phyloP scores from a whole-genome alignment of 1,140 invertebrate genomes.

The Eriocheir sinensis region DNA sequence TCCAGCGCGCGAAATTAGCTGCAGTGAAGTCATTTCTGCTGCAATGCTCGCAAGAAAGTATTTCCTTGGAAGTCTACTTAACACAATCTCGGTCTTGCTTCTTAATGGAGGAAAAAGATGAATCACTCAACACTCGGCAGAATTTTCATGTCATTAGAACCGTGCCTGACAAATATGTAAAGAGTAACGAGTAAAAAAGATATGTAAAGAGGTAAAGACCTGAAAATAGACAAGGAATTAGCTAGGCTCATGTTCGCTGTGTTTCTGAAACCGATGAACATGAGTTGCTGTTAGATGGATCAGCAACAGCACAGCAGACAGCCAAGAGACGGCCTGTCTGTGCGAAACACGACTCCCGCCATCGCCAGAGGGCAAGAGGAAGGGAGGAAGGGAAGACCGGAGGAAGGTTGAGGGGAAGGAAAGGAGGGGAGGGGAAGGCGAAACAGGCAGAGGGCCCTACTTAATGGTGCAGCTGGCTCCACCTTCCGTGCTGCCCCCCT shows the following conservation, averaged over 20 bases:
- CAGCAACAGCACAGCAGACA: not conserved
- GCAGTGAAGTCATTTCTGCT: not conserved
- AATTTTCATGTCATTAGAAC: too few species aligned
- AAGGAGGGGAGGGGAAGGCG: not conserved
- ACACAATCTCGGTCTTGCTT: not conserved
- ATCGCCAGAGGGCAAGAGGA: too few species aligned
- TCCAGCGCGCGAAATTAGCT: not conserved
- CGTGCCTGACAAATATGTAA: too few species aligned
- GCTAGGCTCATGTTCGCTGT: not conserved
- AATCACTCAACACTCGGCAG: too few species aligned
- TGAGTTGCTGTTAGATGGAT: not conserved
- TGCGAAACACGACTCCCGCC: not conserved
- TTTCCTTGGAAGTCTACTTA: not conserved
- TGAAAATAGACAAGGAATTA: not conserved
- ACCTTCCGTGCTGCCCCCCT: slow-evolving; percentile 29
- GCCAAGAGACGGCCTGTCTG: not conserved
- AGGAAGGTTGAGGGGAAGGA: not conserved
- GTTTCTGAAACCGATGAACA: not conserved
- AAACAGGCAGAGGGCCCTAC: slow-evolving; percentile 6
- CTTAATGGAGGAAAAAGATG: not conserved
- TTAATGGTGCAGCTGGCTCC: slow-evolving; percentile 53
- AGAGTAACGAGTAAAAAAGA: not conserved
- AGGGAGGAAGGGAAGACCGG: not conserved
- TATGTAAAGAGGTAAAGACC: not conserved
- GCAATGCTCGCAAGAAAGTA: not conserved